Percentiles rank a stretch among this genome's conserved stretches.
These are phyloP conservation scores for Pontoporia blainvillei DNA, from an alignment of 2,113 vertebrate species.

Conservation along the genomic window DNA sequence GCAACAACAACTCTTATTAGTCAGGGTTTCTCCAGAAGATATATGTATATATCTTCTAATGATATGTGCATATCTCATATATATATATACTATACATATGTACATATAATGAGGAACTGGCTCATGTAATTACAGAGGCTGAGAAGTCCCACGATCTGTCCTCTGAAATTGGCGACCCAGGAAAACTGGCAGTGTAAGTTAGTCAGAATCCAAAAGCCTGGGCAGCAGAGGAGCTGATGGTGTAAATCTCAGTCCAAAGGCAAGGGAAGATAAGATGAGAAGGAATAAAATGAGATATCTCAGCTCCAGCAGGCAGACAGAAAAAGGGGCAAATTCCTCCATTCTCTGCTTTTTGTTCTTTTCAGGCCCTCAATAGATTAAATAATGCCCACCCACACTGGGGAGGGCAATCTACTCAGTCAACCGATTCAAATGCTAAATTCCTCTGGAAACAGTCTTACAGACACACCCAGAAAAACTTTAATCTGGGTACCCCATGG, in stretches of 20 bases:
- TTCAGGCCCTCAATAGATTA: background rate
- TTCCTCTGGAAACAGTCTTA: background rate
- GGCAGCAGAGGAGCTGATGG: background rate
- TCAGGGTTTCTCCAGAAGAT: background rate
- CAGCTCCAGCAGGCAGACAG: background rate
- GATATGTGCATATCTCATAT: background rate
- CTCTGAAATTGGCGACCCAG: background rate
- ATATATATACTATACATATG: background rate
- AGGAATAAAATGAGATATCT: background rate
- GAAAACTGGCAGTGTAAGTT: background rate
- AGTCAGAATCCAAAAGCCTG: background rate
- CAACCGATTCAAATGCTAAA: background rate
- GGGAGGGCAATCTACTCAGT: background rate
- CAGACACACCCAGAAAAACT: background rate
- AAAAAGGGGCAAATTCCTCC: background rate
- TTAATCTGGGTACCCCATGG: background rate
- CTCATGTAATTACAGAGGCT: background rate
- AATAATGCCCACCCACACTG: background rate
- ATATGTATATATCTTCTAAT: background rate
- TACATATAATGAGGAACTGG: background rate
- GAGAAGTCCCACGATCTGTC: background rate
- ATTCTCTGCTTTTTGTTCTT: background rate
- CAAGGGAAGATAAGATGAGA: background rate
- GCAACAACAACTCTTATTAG: background rate
- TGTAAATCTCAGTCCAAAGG: background rate